Percentiles rank a stretch among this genome's conserved stretches.
phyloP scores from a whole-genome alignment of 2,113 vertebrate genomes.

The Burhinus bistriatus region DNA sequence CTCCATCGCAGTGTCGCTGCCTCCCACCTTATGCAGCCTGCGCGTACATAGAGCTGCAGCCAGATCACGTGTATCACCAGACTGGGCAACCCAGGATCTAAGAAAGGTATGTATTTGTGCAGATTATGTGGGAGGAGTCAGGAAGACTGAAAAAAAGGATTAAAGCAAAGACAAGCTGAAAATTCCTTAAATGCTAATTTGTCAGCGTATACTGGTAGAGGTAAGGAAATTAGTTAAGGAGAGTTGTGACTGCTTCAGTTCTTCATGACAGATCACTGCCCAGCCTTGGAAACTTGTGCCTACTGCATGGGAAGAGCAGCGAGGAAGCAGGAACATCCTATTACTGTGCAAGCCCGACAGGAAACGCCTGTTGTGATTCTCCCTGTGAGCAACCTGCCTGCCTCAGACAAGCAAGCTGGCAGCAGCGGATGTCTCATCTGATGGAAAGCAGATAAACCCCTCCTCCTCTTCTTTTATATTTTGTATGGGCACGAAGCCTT shows the following conservation, averaged over 20 bases:
- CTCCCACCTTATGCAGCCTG: background rate
- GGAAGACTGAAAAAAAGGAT: background rate
- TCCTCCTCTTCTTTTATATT: background rate
- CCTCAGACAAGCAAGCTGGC: background rate
- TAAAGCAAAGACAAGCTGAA: background rate
- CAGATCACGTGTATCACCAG: background rate
- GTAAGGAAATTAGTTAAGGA: background rate
- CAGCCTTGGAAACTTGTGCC: background rate
- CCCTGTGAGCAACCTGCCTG: background rate
- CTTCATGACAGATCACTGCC: background rate
- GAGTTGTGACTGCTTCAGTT: background rate
- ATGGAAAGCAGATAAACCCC: background rate
- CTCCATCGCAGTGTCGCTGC: background rate
- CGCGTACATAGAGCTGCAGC: background rate
- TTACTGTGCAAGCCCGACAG: background rate
- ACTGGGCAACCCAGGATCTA: background rate
- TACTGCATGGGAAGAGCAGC: fast-evolving
- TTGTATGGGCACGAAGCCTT: background rate
- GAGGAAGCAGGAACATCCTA: background rate
- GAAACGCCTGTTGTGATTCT: background rate
- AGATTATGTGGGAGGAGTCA: background rate
- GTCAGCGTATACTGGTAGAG: background rate
- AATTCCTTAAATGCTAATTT: background rate
- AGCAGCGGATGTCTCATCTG: background rate
- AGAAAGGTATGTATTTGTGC: background rate